Conservation (phyloP, 2,113 vertebrate genomes). For the Connochaetes taurinus region DNA sequence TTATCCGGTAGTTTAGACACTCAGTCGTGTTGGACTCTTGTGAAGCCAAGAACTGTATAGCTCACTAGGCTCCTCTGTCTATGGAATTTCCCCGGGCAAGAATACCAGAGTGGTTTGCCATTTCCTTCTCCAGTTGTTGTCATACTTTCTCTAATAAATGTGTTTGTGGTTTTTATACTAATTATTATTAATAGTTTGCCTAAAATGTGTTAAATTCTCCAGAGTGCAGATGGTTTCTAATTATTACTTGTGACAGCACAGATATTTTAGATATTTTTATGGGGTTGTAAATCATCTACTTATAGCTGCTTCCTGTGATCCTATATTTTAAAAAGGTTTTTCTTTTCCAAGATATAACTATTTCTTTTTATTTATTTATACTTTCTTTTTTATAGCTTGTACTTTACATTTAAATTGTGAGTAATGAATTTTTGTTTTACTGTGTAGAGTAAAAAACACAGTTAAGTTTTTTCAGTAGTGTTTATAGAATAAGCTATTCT, state of each 20-base stretch:
- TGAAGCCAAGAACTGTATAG: not conserved
- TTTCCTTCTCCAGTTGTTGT: not conserved
- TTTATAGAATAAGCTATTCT: not conserved
- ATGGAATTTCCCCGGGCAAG: not conserved
- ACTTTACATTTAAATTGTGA: not conserved
- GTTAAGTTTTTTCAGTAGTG: not conserved
- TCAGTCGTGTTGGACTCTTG: not conserved
- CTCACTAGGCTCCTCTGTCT: not conserved
- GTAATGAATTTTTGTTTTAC: not conserved
- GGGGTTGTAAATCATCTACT: not conserved
- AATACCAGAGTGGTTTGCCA: not conserved
- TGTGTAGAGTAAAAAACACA: not conserved
- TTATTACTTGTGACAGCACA: not conserved
- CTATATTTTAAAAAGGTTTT: not conserved
- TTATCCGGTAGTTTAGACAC: not conserved
- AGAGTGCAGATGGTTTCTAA: not conserved
- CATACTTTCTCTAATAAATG: not conserved
- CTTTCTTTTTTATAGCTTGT: not conserved
- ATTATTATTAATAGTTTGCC: not conserved
- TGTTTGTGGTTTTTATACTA: not conserved
- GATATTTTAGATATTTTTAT: not conserved
- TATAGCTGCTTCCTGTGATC: not conserved
- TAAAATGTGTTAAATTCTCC: not conserved
- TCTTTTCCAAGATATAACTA: not conserved
- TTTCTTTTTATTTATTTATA: not conserved